Percentiles rank a stretch among this genome's conserved stretches.
These are phyloP conservation scores for Marronus borbonicus DNA, from an alignment of 2,888 invertebrate species.

Conservation along the genomic window DNA sequence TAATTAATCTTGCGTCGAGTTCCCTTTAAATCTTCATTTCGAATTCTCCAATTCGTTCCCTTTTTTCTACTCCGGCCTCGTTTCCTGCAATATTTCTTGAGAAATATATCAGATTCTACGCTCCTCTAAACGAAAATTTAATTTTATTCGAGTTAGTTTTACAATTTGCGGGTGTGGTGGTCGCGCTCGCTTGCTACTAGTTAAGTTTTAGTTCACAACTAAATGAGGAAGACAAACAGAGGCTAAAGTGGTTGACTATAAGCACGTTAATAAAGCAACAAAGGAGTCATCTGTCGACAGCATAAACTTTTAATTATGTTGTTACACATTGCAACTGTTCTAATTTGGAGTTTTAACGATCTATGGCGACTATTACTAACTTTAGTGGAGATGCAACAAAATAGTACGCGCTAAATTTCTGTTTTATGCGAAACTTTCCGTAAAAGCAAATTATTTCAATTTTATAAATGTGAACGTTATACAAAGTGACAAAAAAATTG, in stretches of 20 bases:
- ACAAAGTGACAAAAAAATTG: too few relatives aligned
- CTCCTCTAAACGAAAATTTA: not conserved
- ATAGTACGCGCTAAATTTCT: too few relatives aligned
- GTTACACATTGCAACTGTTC: conserved; percentile 3
- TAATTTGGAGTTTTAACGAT: not conserved
- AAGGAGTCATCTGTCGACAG: conserved; percentile 2
- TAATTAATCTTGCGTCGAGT: conserved; percentile 6
- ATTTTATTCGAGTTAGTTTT: not conserved
- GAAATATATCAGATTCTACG: not conserved
- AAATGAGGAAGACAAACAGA: conserved; percentile 1
- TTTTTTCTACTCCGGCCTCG: not conserved
- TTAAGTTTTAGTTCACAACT: conserved; percentile 7
- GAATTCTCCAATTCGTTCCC: not conserved
- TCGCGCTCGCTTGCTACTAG: not conserved
- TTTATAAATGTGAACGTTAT: too few relatives aligned
- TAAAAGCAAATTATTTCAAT: too few relatives aligned
- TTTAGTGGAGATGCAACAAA: too few relatives aligned
- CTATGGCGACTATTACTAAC: not conserved
- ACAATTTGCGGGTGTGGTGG: not conserved
- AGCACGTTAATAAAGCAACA: not conserved
- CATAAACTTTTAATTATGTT: conserved; percentile 4
- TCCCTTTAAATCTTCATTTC: conserved; percentile 6
- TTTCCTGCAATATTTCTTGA: not conserved
- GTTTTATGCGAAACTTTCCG: too few relatives aligned
- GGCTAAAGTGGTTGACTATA: conserved; percentile 1